phyloP scores from a whole-genome alignment of 2,888 invertebrate species.

The Harpalus rubripes region DNA sequence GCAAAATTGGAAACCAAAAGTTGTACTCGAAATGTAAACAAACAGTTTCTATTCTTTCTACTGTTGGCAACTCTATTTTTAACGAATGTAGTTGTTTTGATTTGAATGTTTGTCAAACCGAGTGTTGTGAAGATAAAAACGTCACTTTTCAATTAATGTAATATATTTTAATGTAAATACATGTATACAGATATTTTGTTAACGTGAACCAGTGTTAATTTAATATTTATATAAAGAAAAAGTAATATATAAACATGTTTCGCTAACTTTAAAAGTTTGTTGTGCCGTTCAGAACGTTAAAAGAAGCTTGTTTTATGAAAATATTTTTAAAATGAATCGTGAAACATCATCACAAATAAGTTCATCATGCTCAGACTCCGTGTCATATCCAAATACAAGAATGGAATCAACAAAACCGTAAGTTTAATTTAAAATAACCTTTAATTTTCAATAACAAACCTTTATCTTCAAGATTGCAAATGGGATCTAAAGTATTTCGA shows the following conservation, averaged over 20 bases:
- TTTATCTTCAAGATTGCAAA: constrained; percentile 1
- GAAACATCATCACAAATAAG: constrained; percentile 1
- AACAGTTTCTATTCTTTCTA: not conserved
- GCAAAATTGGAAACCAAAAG: too few species aligned
- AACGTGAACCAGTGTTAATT: not conserved
- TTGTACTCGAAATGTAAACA: not conserved
- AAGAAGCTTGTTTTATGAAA: not conserved
- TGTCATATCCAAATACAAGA: constrained; percentile 55
- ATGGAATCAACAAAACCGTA: constrained; percentile 23
- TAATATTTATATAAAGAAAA: not conserved
- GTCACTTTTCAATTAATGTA: constrained; percentile 32
- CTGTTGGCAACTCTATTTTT: constrained; percentile 22
- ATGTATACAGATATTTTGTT: constrained; percentile 6
- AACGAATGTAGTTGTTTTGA: constrained; percentile 57
- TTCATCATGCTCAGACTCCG: constrained; percentile 30
- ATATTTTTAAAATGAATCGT: constrained; percentile 44
- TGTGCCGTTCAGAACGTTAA: constrained; percentile 5
- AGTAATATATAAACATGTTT: not conserved
- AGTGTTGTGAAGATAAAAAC: not conserved
- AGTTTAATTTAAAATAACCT: constrained; percentile 14
- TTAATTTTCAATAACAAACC: not conserved
- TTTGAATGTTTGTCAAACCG: constrained; percentile 42
- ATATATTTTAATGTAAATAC: not conserved
- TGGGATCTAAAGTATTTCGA: constrained; percentile 30
- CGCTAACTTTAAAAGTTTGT: constrained; percentile 8